Evolutionary conservation across 2,797 vertebrate species (phyloP).

Genomic region (Enteromius treurensis): DNA sequence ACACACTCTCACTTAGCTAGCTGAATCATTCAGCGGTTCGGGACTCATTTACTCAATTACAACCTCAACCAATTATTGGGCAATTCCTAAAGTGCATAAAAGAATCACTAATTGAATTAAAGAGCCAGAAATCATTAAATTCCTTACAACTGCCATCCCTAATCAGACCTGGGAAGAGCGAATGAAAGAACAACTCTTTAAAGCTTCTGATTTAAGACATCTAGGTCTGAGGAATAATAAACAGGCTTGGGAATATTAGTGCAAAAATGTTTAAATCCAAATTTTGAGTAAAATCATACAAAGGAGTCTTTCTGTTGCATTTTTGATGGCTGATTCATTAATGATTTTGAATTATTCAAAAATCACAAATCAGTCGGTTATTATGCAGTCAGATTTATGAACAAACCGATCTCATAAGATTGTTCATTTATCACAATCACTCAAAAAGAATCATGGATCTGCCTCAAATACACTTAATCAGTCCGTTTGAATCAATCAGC

Average conservation of each 20-base stretch:
- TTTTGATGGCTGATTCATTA: no score
- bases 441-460: neutral
- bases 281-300: no score
- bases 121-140: neutral
- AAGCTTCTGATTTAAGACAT: no score
- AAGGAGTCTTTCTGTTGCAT: no score
- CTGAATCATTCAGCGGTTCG: neutral
- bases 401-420: neutral
- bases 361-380: neutral
- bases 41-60: neutral
- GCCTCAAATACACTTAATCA: neutral
- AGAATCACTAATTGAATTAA: neutral
- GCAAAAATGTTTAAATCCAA: no score
- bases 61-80: neutral
- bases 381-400: neutral
- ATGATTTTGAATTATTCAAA: no score
- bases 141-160: neutral
- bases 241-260: no score
- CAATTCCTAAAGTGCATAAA: neutral
- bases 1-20: neutral
- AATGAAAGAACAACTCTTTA: no score
- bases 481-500: neutral
- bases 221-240: no score
- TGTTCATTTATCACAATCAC: neutral
- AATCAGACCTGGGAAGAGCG: no score